Evolutionary conservation across 1,140 invertebrate genomes (phyloP).

Genomic region (Bilobella aurantiaca): DNA sequence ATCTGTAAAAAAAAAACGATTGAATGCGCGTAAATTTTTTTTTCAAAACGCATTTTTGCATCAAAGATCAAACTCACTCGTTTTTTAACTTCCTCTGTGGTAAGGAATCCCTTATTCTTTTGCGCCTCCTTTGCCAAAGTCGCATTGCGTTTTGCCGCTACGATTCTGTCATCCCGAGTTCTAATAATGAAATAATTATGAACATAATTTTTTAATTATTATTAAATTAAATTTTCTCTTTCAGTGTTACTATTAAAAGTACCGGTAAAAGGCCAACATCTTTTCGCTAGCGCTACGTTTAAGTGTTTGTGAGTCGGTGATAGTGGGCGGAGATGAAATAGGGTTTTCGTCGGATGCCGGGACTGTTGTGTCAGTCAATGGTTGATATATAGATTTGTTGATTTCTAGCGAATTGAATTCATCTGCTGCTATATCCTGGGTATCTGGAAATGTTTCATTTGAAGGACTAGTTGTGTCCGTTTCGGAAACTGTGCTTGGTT

Average conservation of each 20-base stretch:
- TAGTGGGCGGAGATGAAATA: not conserved
- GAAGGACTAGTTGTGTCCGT: not conserved
- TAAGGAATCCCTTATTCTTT: not conserved
- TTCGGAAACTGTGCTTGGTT: not conserved
- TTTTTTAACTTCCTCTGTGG: not conserved
- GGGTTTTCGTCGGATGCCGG: not conserved
- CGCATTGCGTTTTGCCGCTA: not conserved
- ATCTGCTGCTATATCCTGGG: not conserved
- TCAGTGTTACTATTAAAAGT: not conserved
- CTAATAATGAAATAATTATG: not conserved
- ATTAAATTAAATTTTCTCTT: too few species aligned
- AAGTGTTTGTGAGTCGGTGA: too few species aligned
- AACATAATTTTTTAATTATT: not conserved
- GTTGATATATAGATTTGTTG: too few species aligned
- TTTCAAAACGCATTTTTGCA: not conserved
- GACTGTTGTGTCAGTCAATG: too few species aligned
- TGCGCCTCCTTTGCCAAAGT: not conserved
- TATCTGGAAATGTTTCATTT: not conserved
- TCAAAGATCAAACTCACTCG: not conserved
- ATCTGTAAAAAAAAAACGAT: not conserved
- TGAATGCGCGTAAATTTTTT: not conserved
- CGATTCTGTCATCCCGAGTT: not conserved
- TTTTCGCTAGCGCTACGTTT: not conserved
- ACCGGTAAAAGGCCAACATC: not conserved
- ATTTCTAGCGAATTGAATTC: too few species aligned